phyloP scores from a whole-genome alignment of 2,888 invertebrate genomes.

The Diplolepis rosae region DNA sequence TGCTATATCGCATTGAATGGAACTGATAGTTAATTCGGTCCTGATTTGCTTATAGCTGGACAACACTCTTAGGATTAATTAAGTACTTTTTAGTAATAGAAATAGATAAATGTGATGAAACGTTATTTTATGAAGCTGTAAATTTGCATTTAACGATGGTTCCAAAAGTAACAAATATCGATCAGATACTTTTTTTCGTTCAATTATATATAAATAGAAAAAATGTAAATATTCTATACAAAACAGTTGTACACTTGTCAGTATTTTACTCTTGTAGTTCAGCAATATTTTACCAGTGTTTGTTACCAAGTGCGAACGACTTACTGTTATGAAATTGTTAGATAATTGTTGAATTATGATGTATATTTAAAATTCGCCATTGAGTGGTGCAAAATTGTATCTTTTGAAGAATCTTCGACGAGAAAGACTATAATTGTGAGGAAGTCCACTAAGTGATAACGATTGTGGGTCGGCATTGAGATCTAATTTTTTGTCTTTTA shows the following conservation, averaged over 20 bases:
- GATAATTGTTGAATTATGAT: neutral
- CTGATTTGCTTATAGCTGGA: neutral
- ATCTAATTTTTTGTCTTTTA: neutral
- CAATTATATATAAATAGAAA: neutral
- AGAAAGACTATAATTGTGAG: neutral
- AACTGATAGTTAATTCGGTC: conserved; percentile 3
- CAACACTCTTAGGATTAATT: neutral
- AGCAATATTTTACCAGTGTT: conserved; percentile 10
- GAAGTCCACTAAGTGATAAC: neutral
- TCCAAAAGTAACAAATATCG: too few relatives aligned
- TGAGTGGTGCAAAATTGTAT: neutral
- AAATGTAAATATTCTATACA: neutral
- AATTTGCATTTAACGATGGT: conserved; percentile 18
- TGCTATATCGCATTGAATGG: neutral
- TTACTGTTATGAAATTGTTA: neutral
- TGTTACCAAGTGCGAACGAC: too few relatives aligned
- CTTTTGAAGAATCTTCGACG: neutral
- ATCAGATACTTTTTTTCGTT: neutral
- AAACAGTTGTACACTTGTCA: neutral
- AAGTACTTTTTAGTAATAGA: neutral
- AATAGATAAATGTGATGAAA: neutral
- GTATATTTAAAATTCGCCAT: neutral
- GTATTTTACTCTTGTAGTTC: conserved; percentile 26
- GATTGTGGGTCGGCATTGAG: neutral
- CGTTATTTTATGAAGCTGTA: neutral